A percentile compares a stretch with the other conserved stretches of the same genome.
phyloP scores from a whole-genome alignment of 2,888 invertebrate species.

The Microdon myrmicae region DNA sequence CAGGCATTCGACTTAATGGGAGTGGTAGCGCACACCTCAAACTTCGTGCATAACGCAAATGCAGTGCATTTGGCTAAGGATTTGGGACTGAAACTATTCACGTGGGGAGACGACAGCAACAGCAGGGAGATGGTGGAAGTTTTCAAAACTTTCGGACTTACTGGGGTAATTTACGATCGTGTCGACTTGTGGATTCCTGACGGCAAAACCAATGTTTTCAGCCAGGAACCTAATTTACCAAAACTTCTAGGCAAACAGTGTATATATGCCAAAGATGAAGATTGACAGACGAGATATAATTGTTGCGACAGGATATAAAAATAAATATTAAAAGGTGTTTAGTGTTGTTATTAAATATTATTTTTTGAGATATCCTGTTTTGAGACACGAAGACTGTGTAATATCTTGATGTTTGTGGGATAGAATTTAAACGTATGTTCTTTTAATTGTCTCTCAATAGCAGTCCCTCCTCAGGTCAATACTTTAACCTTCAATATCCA shows the following conservation, averaged over 20 bases:
- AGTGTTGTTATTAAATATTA: too few species aligned
- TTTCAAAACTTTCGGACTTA: constrained; percentile 85
- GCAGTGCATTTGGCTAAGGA: constrained; percentile 78
- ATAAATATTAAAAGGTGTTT: too few species aligned
- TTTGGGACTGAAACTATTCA: constrained; percentile 86
- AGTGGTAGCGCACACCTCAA: constrained; percentile 90
- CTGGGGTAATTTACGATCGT: constrained; percentile 96
- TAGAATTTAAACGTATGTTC: too few species aligned
- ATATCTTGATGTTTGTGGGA: too few species aligned
- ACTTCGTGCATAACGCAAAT: constrained; percentile 81
- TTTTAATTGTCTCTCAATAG: too few species aligned
- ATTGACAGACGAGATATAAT: too few species aligned
- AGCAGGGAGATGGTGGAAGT: constrained; percentile 83
- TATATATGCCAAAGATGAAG: constrained; percentile 22
- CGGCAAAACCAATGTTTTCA: constrained; percentile 56
- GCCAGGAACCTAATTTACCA: constrained; percentile 57
- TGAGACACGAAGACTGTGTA: too few species aligned
- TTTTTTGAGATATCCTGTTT: too few species aligned
- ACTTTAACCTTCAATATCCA: too few species aligned
- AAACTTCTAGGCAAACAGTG: constrained; percentile 61
- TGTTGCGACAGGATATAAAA: too few species aligned
- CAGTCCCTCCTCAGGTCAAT: too few species aligned
- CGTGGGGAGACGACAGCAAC: constrained; percentile 96
- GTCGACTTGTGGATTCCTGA: constrained; percentile 70
- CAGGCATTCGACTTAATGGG: constrained; percentile 85